Base-by-base conservation (phyloP, 2,888 invertebrate species). In the Acanthoscelides obtectus region DNA sequence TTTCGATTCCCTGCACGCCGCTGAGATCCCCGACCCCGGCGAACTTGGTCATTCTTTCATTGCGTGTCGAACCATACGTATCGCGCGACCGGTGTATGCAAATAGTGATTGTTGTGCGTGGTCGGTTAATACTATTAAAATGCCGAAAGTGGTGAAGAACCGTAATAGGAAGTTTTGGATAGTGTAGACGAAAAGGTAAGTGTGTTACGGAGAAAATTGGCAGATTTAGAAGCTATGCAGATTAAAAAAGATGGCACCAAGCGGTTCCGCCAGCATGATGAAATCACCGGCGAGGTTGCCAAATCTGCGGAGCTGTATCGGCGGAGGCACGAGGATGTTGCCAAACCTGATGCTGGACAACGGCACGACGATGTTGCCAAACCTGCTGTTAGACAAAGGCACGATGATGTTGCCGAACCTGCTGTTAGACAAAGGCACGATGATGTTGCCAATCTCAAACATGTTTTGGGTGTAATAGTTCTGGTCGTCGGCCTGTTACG, bases 381-480 rank as follows among this genome's bases (percentile, higher is more conserved):
- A n/a, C n/a, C n/a, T n/a, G n/a, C n/a, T n/a, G n/a, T n/a, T n/a
- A n/a, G n/a, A n/a, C n/a, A n/a, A n/a, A n/a, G n/a, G n/a, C n/a
- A n/a, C n/a, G n/a, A n/a, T n/a, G n/a, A n/a, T n/a, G n/a, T n/a
- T n/a, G n/a, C n/a, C n/a, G n/a, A n/a, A n/a, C n/a, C n/a, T n/a
- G n/a, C n/a, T n/a, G n/a, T n/a, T n/a, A n/a, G n/a, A n/a, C 65
- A 20, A 65, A 65, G 65, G 65, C 65, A 65, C 65, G 65, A 17
- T 6, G 65, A 65, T 20, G 65, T 65, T 65, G 65, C 65, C 65
- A 17, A 65, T 65, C 65, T 65, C 65, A 65, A 65, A 17, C n/a
- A 65, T 20, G 20, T 65, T 17, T 65, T 65, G 65, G 12, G 65
- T 5, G 4, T 65, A 5, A 65, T 65, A 20, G 4, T 65, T 20